phyloP scores from a whole-genome alignment of 2,888 invertebrate genomes.

The Ischnus inquisitorius region DNA sequence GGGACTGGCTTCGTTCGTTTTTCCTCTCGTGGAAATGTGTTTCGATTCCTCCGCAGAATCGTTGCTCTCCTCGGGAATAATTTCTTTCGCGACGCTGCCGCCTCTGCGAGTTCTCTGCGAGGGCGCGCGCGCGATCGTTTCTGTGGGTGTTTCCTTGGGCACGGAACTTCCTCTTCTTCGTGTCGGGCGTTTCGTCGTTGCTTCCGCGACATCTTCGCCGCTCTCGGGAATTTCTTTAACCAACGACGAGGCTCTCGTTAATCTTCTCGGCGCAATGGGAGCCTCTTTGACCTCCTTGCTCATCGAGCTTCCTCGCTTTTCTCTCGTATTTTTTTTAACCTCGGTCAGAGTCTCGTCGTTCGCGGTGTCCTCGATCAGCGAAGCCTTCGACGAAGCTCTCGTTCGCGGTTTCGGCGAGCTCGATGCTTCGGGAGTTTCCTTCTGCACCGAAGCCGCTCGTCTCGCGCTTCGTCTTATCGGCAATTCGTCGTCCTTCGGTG shows the following conservation, averaged over 20 bases:
- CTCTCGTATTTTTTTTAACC: slow-evolving; percentile 50
- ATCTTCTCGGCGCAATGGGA: slow-evolving; percentile 45
- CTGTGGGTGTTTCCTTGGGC: slow-evolving; percentile 74
- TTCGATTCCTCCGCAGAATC: slow-evolving; percentile 24
- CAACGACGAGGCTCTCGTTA: slow-evolving; percentile 64
- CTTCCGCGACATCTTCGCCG: background rate
- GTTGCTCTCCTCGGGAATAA: slow-evolving; percentile 71
- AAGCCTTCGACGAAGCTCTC: slow-evolving; percentile 59
- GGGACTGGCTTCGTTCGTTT: slow-evolving; percentile 61
- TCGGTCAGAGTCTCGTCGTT: slow-evolving; percentile 50
- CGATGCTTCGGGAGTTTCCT: slow-evolving; percentile 67
- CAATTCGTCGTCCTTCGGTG: slow-evolving; percentile 49
- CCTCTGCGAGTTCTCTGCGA: slow-evolving; percentile 53
- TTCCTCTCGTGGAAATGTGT: background rate
- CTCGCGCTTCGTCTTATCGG: slow-evolving; percentile 75
- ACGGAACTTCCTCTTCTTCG: slow-evolving; percentile 77
- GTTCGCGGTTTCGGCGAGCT: slow-evolving; percentile 51
- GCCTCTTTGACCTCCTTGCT: slow-evolving; percentile 49
- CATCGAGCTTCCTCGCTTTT: slow-evolving; percentile 52
- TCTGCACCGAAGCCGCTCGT: slow-evolving; percentile 75
- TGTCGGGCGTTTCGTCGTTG: slow-evolving; percentile 8
- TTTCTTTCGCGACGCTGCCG: slow-evolving; percentile 73
- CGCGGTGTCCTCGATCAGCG: slow-evolving; percentile 40
- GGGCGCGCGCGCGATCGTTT: slow-evolving; percentile 66
- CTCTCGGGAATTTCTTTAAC: slow-evolving; percentile 62